These are phyloP conservation scores for Andricus quercusramuli DNA, from an alignment of 2,888 invertebrate genomes.

Conservation along the genomic window DNA sequence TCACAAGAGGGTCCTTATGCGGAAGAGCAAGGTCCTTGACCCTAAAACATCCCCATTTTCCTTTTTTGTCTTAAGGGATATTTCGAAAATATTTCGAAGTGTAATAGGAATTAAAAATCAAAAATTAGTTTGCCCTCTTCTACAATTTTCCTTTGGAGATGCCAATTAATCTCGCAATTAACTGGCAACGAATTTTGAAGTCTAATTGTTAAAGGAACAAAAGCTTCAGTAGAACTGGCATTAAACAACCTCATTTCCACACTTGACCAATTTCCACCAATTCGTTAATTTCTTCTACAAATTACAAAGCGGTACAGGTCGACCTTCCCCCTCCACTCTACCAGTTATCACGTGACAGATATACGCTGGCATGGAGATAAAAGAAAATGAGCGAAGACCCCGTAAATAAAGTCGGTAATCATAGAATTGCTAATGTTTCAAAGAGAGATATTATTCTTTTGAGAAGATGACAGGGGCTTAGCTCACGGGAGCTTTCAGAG, in stretches of 20 bases:
- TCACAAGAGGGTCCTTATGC: too few relatives aligned
- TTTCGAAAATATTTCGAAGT: too few relatives aligned
- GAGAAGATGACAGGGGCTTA: constrained; percentile 64
- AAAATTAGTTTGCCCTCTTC: too few relatives aligned
- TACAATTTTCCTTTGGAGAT: too few relatives aligned
- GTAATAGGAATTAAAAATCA: too few relatives aligned
- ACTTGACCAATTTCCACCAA: not conserved
- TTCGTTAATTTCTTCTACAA: constrained; percentile 29
- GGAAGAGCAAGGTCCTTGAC: too few relatives aligned
- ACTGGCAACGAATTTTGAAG: not conserved
- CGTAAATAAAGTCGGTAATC: constrained; percentile 72
- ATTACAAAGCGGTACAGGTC: constrained; percentile 16
- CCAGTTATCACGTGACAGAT: constrained; percentile 4
- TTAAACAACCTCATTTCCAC: constrained; percentile 32
- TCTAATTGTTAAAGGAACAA: not conserved
- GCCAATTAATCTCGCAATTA: too few relatives aligned
- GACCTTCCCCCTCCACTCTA: not conserved
- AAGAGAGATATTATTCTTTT: constrained; percentile 73
- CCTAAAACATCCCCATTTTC: too few relatives aligned
- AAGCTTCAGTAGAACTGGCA: constrained; percentile 27
- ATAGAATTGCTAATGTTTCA: constrained; percentile 75
- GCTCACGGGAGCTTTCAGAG: constrained; percentile 59
- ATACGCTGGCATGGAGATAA: constrained; percentile 40
- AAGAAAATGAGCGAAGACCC: constrained; percentile 48
- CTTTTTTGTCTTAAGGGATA: too few relatives aligned